Conservation (phyloP, 2,888 invertebrate genomes). For the Xylota segnis region DNA sequence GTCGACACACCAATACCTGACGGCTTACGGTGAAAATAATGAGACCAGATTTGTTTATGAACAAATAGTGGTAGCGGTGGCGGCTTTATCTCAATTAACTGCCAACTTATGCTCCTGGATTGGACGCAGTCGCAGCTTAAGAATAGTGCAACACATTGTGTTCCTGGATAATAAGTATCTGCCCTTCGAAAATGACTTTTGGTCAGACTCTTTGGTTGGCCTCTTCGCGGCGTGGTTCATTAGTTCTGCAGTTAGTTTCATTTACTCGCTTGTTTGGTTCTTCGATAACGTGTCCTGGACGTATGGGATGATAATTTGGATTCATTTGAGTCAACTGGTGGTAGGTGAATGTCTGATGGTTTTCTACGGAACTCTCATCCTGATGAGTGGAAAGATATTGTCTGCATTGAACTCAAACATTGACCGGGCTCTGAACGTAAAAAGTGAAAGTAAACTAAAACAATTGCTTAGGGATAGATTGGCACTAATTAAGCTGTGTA, state of each 20-base stretch:
- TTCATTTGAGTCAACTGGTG: slow-evolving; percentile 2
- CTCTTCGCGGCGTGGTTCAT: neutral
- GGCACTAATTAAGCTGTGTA: neutral
- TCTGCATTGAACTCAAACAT: neutral
- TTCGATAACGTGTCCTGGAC: neutral
- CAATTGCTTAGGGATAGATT: slow-evolving; percentile 8
- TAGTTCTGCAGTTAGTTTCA: neutral
- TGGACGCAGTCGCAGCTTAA: neutral
- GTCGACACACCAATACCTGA: neutral
- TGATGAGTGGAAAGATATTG: neutral
- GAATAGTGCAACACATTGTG: slow-evolving; percentile 6
- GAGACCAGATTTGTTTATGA: neutral
- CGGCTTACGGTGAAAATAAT: neutral
- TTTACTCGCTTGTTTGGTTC: neutral
- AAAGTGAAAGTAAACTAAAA: slow-evolving; percentile 3
- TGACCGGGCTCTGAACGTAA: neutral
- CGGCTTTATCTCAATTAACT: neutral
- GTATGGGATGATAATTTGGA: neutral
- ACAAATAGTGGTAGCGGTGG: neutral
- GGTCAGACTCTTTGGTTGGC: neutral
- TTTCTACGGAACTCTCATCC: slow-evolving; percentile 2
- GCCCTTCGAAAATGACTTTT: neutral
- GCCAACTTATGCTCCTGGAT: neutral
- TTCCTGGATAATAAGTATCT: slow-evolving; percentile 11
- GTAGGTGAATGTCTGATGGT: neutral